phyloP scores from a whole-genome alignment of 2,888 invertebrate genomes.

The Neuroscelio doddi region DNA sequence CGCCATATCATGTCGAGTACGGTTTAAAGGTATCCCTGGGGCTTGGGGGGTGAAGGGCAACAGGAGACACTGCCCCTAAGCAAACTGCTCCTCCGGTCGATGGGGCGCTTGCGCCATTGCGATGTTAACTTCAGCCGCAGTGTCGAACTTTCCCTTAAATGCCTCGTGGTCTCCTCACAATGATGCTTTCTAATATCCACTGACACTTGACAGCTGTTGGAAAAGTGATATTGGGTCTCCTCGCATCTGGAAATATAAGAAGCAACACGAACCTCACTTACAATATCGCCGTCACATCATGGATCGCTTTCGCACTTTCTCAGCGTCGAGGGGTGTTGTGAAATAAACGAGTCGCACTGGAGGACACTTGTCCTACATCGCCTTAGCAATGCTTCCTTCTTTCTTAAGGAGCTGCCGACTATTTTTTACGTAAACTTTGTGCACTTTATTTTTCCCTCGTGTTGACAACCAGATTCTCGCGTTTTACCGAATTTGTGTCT shows the following conservation, averaged over 20 bases:
- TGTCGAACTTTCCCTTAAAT: conserved; percentile 35
- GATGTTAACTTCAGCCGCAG: conserved; percentile 30
- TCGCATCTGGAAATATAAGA: background rate
- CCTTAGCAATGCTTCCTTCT: conserved; percentile 32
- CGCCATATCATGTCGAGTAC: no score
- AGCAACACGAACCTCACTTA: no score
- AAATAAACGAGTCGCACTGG: conserved; percentile 41
- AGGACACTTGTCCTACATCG: conserved; percentile 50
- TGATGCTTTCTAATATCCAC: conserved; percentile 24
- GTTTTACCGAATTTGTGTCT: no score
- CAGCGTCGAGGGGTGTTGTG: conserved; percentile 59
- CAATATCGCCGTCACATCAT: conserved; percentile 23
- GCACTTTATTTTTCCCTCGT: no score
- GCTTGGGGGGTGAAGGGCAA: background rate
- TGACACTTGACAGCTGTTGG: conserved; percentile 29
- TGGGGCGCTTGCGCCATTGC: conserved; percentile 42
- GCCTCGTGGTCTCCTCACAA: conserved; percentile 27
- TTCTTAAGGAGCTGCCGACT: conserved; percentile 24
- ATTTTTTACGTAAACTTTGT: background rate
- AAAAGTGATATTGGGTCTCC: conserved; percentile 15
- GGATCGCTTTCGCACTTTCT: conserved; percentile 42
- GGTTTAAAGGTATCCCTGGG: background rate
- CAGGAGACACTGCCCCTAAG: conserved; percentile 11
- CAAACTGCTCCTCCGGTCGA: conserved; percentile 44
- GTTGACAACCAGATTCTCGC: no score